phyloP scores from a whole-genome alignment of 2,888 invertebrate genomes.

The Argyra leucocephala region DNA sequence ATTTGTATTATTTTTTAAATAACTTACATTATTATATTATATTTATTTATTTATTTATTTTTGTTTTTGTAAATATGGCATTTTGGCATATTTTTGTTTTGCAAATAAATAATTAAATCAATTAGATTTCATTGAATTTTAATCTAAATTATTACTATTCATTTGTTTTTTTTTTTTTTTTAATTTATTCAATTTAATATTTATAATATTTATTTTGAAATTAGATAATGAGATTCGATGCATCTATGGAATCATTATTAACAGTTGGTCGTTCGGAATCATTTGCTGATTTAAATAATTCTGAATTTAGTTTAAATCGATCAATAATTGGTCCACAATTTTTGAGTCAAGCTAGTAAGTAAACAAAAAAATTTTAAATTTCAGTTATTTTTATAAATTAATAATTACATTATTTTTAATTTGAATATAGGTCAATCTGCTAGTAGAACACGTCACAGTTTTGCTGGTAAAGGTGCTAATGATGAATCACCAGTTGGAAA shows the following conservation, averaged over 20 bases:
- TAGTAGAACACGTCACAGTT: slow-evolving; percentile 47
- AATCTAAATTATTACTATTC: too few relatives aligned
- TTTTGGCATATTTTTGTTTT: too few relatives aligned
- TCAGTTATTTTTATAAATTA: too few relatives aligned
- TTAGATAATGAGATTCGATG: slow-evolving; percentile 73
- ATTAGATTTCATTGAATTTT: too few relatives aligned
- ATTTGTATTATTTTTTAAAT: too few relatives aligned
- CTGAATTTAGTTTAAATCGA: slow-evolving; percentile 37
- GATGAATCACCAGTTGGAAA: slow-evolving; percentile 53
- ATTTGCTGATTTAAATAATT: slow-evolving; percentile 70
- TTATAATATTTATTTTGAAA: slow-evolving; percentile 22
- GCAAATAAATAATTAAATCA: too few relatives aligned
- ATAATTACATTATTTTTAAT: too few relatives aligned
- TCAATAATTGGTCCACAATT: slow-evolving; percentile 27
- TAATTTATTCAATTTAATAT: slow-evolving; percentile 11
- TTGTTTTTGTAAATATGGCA: too few relatives aligned
- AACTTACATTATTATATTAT: too few relatives aligned
- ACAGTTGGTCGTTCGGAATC: slow-evolving; percentile 73
- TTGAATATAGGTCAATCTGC: slow-evolving; percentile 20
- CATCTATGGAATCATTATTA: slow-evolving; percentile 64
- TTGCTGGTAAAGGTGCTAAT: slow-evolving; percentile 49
- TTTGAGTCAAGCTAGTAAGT: slow-evolving; percentile 34
- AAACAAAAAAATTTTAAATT: neutral
- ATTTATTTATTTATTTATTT: too few relatives aligned
- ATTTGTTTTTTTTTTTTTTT: too few relatives aligned